Evolutionary conservation across 2,888 invertebrate species (phyloP).

Genomic region (Nephrotoma flavescens): DNA sequence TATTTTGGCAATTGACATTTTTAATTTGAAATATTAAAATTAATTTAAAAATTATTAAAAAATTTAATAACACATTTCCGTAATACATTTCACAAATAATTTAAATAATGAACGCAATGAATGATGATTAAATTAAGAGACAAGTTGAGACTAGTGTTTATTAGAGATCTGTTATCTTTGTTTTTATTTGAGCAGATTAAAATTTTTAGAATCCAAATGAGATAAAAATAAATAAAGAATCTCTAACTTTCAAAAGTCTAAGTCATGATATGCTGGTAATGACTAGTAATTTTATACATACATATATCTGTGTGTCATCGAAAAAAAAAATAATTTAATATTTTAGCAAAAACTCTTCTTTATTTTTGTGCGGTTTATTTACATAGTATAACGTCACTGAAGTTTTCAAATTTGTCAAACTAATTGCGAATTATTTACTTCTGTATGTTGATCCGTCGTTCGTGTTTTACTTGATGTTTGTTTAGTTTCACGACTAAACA

Average conservation of each 20-base stretch:
- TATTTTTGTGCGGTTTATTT: no score
- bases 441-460: neutral
- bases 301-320: no score
- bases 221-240: neutral
- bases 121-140: neutral
- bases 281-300: neutral
- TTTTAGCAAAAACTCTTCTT: no score
- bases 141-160: neutral
- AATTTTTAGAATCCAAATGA: neutral
- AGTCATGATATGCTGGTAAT: neutral
- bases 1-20: neutral
- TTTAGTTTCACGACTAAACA: neutral
- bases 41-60: neutral
- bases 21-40: neutral
- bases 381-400: no score
- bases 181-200: neutral
- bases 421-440: neutral
- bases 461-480: neutral
- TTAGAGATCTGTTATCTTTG: neutral
- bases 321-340: no score
- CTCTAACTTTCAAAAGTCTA: neutral
- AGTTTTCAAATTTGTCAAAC: neutral
- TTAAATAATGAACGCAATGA: neutral
- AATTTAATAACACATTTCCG: neutral
- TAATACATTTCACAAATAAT: neutral